Evolutionary conservation across 2,113 vertebrate genomes (phyloP).

Genomic region (Erinaceus europaeus): DNA sequence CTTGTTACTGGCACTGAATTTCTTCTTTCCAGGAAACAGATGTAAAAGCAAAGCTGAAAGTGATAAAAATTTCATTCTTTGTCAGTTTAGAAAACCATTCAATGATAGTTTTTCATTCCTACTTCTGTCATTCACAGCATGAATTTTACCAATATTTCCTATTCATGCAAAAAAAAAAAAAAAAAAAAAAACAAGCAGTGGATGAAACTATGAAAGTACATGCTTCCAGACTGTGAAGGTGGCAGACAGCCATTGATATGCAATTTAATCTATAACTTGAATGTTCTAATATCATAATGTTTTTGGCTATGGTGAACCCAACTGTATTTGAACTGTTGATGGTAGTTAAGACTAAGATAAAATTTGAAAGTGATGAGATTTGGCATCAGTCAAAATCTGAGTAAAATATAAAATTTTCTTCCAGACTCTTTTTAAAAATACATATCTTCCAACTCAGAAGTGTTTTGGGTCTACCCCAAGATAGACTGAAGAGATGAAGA

Average conservation of each 20-base stretch:
- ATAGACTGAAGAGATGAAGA: constrained; percentile 21
- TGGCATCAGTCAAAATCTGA: constrained; percentile 21
- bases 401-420: constrained; percentile 46
- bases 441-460: constrained; percentile 38
- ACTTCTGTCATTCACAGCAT: constrained; percentile 48
- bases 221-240: neutral
- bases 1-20: constrained; percentile 78
- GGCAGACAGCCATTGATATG: constrained; percentile 32
- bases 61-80: constrained; percentile 75
- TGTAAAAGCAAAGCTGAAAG: constrained; percentile 73
- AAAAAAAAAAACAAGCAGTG: constrained; percentile 31
- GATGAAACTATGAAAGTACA: neutral
- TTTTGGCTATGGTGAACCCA: constrained; percentile 33
- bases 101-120: constrained; percentile 46
- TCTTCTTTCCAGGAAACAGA: constrained; percentile 75
- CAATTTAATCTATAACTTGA: constrained; percentile 45
- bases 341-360: constrained; percentile 50
- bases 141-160: constrained; percentile 25
- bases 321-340: constrained; percentile 31
- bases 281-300: constrained; percentile 33
- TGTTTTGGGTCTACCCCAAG: constrained; percentile 43
- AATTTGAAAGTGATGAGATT: constrained; percentile 50
- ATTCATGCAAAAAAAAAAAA: constrained; percentile 7
- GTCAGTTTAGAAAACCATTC: constrained; percentile 57
- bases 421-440: constrained; percentile 45